phyloP scores from a whole-genome alignment of 1,140 invertebrate genomes.

The Aphelenchoides fujianensis region DNA sequence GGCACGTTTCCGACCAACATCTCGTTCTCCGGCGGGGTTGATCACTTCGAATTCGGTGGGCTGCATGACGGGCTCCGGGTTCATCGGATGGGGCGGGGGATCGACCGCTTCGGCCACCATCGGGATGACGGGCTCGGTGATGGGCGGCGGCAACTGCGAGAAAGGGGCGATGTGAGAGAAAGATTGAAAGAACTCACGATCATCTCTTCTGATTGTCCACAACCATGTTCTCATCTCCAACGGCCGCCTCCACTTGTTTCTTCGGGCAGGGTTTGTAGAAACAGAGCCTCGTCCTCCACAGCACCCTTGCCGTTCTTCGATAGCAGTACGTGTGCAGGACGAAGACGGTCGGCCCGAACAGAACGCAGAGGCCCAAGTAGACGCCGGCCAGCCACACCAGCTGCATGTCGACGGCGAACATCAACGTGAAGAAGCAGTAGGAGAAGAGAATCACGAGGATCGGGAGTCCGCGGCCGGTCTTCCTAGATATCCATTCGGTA shows the following conservation, averaged over 20 bases:
- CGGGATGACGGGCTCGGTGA: constrained; percentile 2
- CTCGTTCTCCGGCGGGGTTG: constrained; percentile 1
- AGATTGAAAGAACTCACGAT: too few species aligned
- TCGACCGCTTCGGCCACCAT: neutral
- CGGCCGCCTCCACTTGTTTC: constrained; percentile 20
- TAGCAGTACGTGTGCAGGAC: constrained; percentile 35
- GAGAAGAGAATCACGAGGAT: neutral
- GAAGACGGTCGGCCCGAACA: constrained; percentile 35
- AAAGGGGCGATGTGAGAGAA: too few species aligned
- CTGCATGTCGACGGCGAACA: constrained; percentile 39
- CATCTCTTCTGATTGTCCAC: neutral
- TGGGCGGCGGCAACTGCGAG: neutral
- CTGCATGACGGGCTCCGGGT: neutral
- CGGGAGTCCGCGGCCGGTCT: constrained; percentile 12
- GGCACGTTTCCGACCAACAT: neutral
- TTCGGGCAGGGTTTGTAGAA: constrained; percentile 33
- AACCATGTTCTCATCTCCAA: neutral
- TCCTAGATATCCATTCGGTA: neutral
- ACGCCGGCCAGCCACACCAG: constrained; percentile 28
- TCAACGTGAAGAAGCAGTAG: constrained; percentile 25
- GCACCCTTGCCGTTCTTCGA: constrained; percentile 14
- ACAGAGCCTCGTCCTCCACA: constrained; percentile 9
- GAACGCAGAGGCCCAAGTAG: constrained; percentile 24
- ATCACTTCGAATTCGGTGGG: constrained; percentile 16
- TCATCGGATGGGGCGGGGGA: neutral